Evolutionary conservation across 2,888 invertebrate genomes (phyloP), one percentile per base, ranked within the genome.

Genomic region (Dynastes maya): DNA sequence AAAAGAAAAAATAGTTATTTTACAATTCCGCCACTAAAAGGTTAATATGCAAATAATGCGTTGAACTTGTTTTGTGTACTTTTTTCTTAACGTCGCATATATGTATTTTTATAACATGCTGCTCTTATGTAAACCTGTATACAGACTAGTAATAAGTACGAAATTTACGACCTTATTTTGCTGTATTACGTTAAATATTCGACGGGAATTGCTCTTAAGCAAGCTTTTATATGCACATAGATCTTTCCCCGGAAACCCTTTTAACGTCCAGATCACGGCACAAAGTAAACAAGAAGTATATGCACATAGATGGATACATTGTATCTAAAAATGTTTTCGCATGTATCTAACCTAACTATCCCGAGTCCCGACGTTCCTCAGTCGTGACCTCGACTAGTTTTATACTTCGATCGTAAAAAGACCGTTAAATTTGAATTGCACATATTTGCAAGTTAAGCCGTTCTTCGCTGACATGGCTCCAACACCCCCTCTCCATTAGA

Each of bases 341-440:
- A 11, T 45, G 2, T 37, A 37, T 37, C 32, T 5, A 5, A 37
- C 32, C 5, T 37, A 37, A 37, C 32, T 11, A 9, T 45, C 45
- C 45, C 1, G 45, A 45, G 45, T 45, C 45, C 8, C 45, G 45
- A 37, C 32, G 32, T 37, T 37, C 5, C 32, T 37, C 61, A 9
- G 9, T 61, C 61, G 40, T 27, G 67, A 68, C 45, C 68, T 68
- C 45, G 49, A 27, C 11, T 37, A 11, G 37, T 71, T 71, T 71
- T 71, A 71, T 55, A 37, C 58, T 55, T 2, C 71, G 9, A 63
- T 58, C 49, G 45, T 70, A 77, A 77, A 77, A 77, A 70, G 29
- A 49, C 61, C 51, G 63, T 70, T 77, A 70, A 77, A 77, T 77
- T 77, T 77, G 77, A 77, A 77, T 77, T 77, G 70, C 68, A 71